Conservation (phyloP, 2,113 vertebrate species). For the Rhinoptilus africanus region DNA sequence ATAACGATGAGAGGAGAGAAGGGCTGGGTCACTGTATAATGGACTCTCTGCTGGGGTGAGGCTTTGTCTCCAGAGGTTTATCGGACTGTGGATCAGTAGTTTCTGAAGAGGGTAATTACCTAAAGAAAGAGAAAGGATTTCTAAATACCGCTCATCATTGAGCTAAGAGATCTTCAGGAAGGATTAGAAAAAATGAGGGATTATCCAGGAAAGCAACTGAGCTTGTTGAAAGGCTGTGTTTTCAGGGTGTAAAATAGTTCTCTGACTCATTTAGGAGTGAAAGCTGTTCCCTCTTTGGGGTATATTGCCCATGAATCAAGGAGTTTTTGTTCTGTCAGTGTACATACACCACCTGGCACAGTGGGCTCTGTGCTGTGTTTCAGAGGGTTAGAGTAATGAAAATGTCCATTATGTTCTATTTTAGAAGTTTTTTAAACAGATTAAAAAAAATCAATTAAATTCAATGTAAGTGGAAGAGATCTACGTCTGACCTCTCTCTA, state of each 20-base stretch:
- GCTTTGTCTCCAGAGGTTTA: neutral
- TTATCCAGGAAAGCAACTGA: slow-evolving; percentile 7
- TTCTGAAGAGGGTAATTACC: neutral
- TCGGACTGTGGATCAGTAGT: neutral
- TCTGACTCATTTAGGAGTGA: neutral
- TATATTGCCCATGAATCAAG: neutral
- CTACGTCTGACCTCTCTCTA: neutral
- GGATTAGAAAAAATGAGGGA: slow-evolving; percentile 27
- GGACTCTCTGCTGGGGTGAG: neutral
- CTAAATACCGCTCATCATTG: neutral
- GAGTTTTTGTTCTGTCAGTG: neutral
- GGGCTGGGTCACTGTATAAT: rapidly evolving
- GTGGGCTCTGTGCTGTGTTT: neutral
- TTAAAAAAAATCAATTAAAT: neutral
- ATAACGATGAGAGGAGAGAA: neutral
- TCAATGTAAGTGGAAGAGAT: neutral
- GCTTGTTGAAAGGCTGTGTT: neutral
- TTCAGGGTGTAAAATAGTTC: neutral
- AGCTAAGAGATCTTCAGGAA: neutral
- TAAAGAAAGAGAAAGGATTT: neutral
- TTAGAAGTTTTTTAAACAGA: neutral
- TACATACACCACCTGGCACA: neutral
- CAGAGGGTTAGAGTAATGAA: neutral
- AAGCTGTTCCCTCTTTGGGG: neutral
- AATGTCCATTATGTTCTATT: neutral